Evolutionary conservation across 1,140 invertebrate genomes (phyloP), one percentile per base, ranked within the genome.

Genomic region (Drosophila lacteicornis): DNA sequence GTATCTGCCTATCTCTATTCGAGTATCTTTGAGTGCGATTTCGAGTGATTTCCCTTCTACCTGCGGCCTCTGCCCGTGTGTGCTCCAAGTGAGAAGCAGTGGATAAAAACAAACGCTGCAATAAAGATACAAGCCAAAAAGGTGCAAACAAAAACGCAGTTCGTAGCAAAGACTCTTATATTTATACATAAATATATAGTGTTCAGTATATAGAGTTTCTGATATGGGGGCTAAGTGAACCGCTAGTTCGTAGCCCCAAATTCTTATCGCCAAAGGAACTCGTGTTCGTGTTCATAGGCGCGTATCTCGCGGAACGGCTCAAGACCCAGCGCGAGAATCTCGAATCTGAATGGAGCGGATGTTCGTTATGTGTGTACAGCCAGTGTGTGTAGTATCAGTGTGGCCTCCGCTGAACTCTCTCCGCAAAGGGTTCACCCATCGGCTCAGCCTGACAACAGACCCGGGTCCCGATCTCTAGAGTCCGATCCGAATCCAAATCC

Each of bases 191-290:
- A 11, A 17, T 38, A n/a, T 33, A 13, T 30, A 30, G 27, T 56
- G 22, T 45, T 56, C n/a, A 25, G 33, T 60, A 56, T 70, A 53
- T 58, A 61, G 53, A 36, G 45, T 43, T 8, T 56, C 51, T 51
- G 69, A 73, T 73, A 73, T 71, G 67, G 51, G 51, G 53, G 19
- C 53, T n/a, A 40, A 40, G 36, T 36, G 53, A 56, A 36, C 53
- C 53, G 47, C 78, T 85, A 87, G 83, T 88, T 87, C 84, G 73
- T 88, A 91, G 86, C 82, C 86, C 86, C 86, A 90, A 90, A 90
- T 90, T 91, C 86, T 90, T 90, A 90, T 90, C 86, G 73, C 79
- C 38, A 86, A 90, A 90, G 85, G 86, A 90, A 90, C 86, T 91
- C 75, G 75, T 90, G 74, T 60, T 74, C 73, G 76, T 40, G 30